Base-by-base conservation (phyloP, 2,888 invertebrate species). In the Aquatica leii region DNA sequence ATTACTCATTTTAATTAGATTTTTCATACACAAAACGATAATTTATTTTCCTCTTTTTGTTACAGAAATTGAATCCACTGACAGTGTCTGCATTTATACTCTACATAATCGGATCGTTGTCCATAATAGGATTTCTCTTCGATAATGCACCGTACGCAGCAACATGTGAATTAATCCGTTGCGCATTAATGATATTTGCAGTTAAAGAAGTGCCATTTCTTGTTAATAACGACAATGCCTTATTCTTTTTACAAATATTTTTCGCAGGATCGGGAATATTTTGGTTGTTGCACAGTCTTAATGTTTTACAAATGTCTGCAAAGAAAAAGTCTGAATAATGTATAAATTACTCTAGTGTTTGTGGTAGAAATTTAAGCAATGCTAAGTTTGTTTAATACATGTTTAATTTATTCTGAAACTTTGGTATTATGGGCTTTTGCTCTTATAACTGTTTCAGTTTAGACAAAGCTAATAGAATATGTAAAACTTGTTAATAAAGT, bases 101-200 rank as follows among this genome's bases (percentile, higher is more conserved):
- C 43, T 90, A 90, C 82, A 87, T 91, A 69, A 84, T 91, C 46
- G 85, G 85, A 1, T 88, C 90, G 0, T 80, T 92, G 11, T 88
- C 88, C 0, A 82, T 87, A 18, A 89, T 92, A 52, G 91, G 92
- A 0, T 85, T 91, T 84, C 77, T 92, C 6, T 88, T 92, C 71
- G 92, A 92, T 71, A 86, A 88, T 71, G 85, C 86, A 41, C 84
- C 85, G 5, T 83, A 86, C 70, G 89, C 89, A 0, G 74, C 46
- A 5, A 8, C 86, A 1, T 81, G 89, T 34, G 92, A 92, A 79
- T 83, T 90, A 0, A 65, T 86, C 1, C 85, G 92, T 8, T 92
- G 91, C 74, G 83, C 86, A n/a, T 77, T 87, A 0, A 82, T 89
- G 17, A 85, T 90, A 35, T 78, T 77, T 11, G 79, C 79, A 6